These are phyloP conservation scores for Encarsia formosa DNA, from an alignment of 2,888 invertebrate genomes.

Conservation along the genomic window DNA sequence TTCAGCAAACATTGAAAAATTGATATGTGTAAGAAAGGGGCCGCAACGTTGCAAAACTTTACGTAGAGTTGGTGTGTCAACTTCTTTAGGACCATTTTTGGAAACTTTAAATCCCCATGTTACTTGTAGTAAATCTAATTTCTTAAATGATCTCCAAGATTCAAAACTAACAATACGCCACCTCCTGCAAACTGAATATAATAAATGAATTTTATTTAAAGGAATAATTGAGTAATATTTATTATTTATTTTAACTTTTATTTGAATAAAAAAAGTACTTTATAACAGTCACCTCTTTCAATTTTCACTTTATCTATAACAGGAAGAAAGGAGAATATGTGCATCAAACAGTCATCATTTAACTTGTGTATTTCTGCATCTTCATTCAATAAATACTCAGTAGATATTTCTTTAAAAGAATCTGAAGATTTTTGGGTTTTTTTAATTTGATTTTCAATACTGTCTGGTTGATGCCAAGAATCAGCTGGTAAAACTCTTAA, in stretches of 20 bases:
- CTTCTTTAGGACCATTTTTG: conserved; percentile 9
- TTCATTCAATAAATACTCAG: conserved; percentile 27
- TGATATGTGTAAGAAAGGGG: conserved; percentile 51
- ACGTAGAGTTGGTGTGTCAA: conserved; percentile 46
- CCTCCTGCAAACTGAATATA: conserved; percentile 53
- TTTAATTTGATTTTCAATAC: conserved; percentile 41
- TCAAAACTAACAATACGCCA: conserved; percentile 56
- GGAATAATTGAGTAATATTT: too few species aligned
- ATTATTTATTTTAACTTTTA: too few species aligned
- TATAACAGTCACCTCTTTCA: conserved; percentile 48
- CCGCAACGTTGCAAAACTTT: conserved; percentile 56
- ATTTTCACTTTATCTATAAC: conserved; percentile 55
- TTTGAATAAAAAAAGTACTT: not conserved
- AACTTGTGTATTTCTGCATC: conserved; percentile 50
- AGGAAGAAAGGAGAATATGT: conserved; percentile 55
- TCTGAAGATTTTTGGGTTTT: conserved; percentile 29
- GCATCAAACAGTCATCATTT: conserved; percentile 58
- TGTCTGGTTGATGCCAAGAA: conserved; percentile 61
- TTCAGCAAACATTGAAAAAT: conserved; percentile 54
- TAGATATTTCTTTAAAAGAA: conserved; percentile 31
- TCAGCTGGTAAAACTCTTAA: conserved; percentile 58
- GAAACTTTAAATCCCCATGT: conserved; percentile 33
- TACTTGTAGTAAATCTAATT: conserved; percentile 34
- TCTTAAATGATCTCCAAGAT: conserved; percentile 52
- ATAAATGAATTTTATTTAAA: too few species aligned